Percentiles rank a stretch among this genome's conserved stretches.
Evolutionary conservation across 2,113 vertebrate species (phyloP).

Genomic region (Larimichthys crocea): DNA sequence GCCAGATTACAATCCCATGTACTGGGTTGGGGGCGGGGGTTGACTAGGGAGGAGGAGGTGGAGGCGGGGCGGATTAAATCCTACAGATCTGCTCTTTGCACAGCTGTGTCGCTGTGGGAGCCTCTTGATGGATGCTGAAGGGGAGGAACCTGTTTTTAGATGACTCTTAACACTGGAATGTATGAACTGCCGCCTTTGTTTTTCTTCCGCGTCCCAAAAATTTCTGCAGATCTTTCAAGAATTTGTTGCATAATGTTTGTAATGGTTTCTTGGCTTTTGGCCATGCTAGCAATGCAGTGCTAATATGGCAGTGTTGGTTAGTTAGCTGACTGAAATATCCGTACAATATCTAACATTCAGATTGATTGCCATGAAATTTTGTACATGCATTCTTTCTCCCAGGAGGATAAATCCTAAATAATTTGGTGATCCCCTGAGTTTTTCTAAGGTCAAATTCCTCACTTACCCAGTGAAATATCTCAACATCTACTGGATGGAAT

Average conservation of each 20-base stretch:
- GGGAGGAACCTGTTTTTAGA: conserved; percentile 44
- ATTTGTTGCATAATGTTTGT: neutral
- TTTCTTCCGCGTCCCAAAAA: neutral
- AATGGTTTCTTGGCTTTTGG: neutral
- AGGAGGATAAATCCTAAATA: neutral
- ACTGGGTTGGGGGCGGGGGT: conserved; percentile 64
- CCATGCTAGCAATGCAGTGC: no score
- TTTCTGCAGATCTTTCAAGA: no score
- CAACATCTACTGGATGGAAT: neutral
- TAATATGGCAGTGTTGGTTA: neutral
- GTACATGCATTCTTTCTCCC: neutral
- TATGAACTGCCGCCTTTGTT: neutral
- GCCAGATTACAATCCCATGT: conserved; percentile 78
- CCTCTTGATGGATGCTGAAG: conserved; percentile 30
- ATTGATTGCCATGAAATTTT: neutral
- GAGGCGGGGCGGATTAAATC: conserved; percentile 63
- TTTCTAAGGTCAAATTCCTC: neutral
- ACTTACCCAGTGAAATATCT: conserved; percentile 4
- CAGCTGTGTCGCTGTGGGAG: conserved; percentile 64
- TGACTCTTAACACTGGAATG: conserved; percentile 6
- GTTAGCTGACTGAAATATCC: neutral
- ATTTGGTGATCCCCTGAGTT: neutral
- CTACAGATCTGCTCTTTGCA: conserved; percentile 57
- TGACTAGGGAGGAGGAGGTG: conserved; percentile 24
- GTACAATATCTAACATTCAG: no score